Evolutionary conservation across 2,113 vertebrate species (phyloP), one percentile per base, ranked within the genome.

Genomic region (Riparia riparia): DNA sequence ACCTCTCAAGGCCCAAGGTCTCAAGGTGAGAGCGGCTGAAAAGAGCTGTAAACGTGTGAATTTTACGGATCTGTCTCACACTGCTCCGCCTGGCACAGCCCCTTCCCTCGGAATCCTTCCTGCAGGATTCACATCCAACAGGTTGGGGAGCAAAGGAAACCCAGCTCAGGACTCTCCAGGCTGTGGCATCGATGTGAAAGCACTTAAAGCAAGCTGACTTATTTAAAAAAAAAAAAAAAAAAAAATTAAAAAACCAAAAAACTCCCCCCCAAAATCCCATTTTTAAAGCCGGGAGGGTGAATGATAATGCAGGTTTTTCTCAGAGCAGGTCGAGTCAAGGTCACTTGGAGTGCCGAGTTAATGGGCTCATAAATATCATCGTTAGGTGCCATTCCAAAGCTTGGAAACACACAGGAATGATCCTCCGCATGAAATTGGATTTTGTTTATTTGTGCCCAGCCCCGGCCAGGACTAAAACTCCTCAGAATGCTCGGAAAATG

Each of bases 401-500:
- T 41, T 47, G 41, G 54, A 63, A 77, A 65, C 7, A 21, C 20
- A 3, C 1, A 47, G 16, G 74, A 90, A 69, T 54, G 34, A 31
- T 12, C 32, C 31, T 49, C 53, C 26, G 14, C 66, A 45, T 72
- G n/a, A 80, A 87, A 71, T 12, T 8, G 8, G 14, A 7, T 83
- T 58, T 31, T 90, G 44, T 90, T 96, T 86, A 70, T 50, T 83
- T 86, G 82, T 54, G 45, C 65, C 54, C 42, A 58, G 56, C 69
- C 73, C 84, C 29, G 72, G 60, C 91, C 66, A 44, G 41, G 90
- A 97, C 84, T 94, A 73, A 56, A 93, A 66, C 78, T 71, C 61
- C 57, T 95, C 91, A 44, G 88, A 89, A 93, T 12, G 80, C 82
- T 53, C 53, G 4, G 86, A 94, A 96, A 96, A 96, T 96, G 77